Percentiles rank a stretch among this genome's conserved stretches.
Evolutionary conservation across 2,888 invertebrate genomes (phyloP).

Genomic region (Phyllotreta striolata): DNA sequence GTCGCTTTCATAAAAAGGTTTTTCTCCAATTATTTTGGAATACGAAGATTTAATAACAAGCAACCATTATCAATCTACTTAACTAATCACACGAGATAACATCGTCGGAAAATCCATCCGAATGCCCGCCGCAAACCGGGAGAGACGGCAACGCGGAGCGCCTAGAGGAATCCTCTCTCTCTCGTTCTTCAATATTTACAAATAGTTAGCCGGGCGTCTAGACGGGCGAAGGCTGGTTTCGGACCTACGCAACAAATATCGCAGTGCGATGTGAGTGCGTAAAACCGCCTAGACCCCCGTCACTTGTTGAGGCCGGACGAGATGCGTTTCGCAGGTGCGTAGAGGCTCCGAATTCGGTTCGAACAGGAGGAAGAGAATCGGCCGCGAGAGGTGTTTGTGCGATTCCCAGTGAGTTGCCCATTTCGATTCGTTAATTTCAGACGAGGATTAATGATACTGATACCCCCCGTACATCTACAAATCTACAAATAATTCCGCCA

Average conservation of each 20-base stretch:
- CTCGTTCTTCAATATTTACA: conserved; percentile 45
- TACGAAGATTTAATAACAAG: too few relatives aligned
- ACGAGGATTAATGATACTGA: too few relatives aligned
- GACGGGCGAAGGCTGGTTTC: conserved; percentile 38
- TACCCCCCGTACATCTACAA: too few relatives aligned
- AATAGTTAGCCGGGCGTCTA: conserved; percentile 46
- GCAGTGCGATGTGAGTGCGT: conserved; percentile 41
- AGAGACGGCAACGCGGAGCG: conserved; percentile 25
- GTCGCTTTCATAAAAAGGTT: too few relatives aligned
- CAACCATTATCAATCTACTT: too few relatives aligned
- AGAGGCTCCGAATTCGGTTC: background rate
- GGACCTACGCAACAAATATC: conserved; percentile 49
- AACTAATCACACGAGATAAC: background rate
- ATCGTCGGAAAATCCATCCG: background rate
- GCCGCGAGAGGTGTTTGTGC: background rate
- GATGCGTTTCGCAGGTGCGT: conserved; percentile 27
- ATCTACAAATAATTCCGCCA: too few relatives aligned
- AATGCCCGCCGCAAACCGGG: background rate
- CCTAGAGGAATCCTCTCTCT: conserved; percentile 20
- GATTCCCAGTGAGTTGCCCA: background rate
- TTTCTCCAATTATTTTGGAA: too few relatives aligned
- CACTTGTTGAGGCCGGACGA: conserved; percentile 31
- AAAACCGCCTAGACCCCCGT: conserved; percentile 25
- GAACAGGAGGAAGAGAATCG: background rate
- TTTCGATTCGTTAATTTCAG: too few relatives aligned